phyloP scores from a whole-genome alignment of 2,888 invertebrate species.

The Calameuta pallipes region DNA sequence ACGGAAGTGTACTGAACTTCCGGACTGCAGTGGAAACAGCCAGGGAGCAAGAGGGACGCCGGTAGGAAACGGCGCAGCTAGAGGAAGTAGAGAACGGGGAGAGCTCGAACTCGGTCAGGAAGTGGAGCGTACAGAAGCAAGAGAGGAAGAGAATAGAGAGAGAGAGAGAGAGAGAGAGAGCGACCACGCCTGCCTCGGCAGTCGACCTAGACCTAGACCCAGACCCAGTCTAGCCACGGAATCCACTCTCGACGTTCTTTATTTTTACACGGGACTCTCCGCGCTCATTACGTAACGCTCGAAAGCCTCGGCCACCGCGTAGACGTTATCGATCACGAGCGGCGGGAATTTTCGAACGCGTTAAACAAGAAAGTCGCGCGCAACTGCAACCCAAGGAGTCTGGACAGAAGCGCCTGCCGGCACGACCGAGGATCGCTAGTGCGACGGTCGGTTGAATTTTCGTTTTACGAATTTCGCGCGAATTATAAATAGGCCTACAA shows the following conservation, averaged over 20 bases:
- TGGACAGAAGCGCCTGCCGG: too few relatives aligned
- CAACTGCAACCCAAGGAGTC: too few relatives aligned
- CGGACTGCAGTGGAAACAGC: constrained; percentile 31
- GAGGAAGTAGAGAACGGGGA: too few relatives aligned
- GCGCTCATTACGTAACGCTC: constrained; percentile 25
- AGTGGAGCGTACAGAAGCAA: constrained; percentile 38
- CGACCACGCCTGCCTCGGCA: constrained; percentile 33
- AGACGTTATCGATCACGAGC: too few relatives aligned
- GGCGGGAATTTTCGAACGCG: too few relatives aligned
- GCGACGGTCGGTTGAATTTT: too few relatives aligned
- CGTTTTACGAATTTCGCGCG: too few relatives aligned
- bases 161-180: constrained; percentile 11
- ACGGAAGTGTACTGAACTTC: constrained; percentile 11
- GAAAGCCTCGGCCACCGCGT: too few relatives aligned
- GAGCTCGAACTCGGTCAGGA: constrained; percentile 41
- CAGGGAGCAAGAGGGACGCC: constrained; percentile 15
- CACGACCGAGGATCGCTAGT: too few relatives aligned
- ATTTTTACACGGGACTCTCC: constrained; percentile 43
- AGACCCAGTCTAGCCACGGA: constrained; percentile 47
- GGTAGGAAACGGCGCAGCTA: too few relatives aligned
- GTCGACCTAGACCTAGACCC: constrained; percentile 63
- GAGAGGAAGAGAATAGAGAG: constrained; percentile 24
- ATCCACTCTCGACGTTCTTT: constrained; percentile 42
- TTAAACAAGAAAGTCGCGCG: too few relatives aligned
- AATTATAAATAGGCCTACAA: too few relatives aligned